Evolutionary conservation across 2,113 vertebrate genomes (phyloP).

Genomic region (Scartelaos histophorus): DNA sequence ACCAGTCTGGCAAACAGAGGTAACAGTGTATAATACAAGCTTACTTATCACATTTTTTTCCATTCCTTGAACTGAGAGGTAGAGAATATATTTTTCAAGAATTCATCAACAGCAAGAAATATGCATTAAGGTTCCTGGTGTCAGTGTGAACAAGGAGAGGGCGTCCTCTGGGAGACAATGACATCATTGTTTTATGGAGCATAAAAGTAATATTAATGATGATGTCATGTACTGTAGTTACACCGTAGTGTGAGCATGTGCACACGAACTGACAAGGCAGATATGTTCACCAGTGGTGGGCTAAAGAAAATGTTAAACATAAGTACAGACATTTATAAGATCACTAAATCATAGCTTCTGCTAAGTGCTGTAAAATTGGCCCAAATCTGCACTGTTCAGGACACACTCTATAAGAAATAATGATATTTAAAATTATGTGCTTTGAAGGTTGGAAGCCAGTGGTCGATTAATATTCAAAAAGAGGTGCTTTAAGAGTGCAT

Average conservation of each 20-base stretch:
- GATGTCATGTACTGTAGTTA: slow-evolving; percentile 13
- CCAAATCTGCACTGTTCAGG: background rate
- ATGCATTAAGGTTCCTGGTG: slow-evolving; percentile 9
- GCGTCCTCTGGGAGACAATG: slow-evolving; percentile 9
- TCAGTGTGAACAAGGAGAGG: slow-evolving; percentile 8
- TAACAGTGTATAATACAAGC: background rate
- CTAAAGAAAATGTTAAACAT: slow-evolving; percentile 8
- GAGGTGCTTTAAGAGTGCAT: too few relatives aligned
- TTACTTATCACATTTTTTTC: background rate
- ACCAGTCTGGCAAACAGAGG: background rate
- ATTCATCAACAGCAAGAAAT: background rate
- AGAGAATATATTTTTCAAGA: background rate
- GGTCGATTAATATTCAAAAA: background rate
- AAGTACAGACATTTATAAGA: background rate
- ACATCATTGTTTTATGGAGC: slow-evolving; percentile 16
- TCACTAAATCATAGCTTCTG: background rate
- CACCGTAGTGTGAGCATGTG: background rate
- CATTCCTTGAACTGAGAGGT: background rate
- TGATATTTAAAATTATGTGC: background rate
- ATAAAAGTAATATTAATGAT: background rate
- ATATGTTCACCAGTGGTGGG: background rate
- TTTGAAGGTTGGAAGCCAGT: background rate
- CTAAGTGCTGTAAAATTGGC: background rate
- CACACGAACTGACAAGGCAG: background rate
- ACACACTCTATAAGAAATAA: background rate